A percentile compares a stretch with the other conserved stretches of the same genome.
These are phyloP conservation scores for Orthosia incerta DNA, from an alignment of 2,888 invertebrate genomes.

Conservation along the genomic window DNA sequence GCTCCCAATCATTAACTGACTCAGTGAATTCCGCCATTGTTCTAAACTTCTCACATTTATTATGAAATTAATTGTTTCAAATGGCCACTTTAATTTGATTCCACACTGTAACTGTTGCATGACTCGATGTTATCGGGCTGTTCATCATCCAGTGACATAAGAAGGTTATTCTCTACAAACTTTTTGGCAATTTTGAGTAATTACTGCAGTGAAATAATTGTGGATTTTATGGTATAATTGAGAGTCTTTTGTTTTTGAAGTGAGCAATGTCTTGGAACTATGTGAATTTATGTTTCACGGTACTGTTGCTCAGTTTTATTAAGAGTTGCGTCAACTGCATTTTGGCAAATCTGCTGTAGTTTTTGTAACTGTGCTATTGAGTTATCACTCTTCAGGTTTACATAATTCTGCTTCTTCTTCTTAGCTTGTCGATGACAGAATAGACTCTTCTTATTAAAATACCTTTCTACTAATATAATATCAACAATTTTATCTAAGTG, in stretches of 20 bases:
- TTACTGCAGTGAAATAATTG: constrained; percentile 54
- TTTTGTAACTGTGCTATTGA: constrained; percentile 1
- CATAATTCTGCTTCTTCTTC: too few species aligned
- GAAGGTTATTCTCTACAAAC: constrained; percentile 38
- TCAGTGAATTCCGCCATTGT: constrained; percentile 67
- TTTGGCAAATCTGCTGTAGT: constrained; percentile 2
- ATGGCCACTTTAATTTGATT: constrained; percentile 60
- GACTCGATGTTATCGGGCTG: constrained; percentile 54
- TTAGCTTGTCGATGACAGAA: too few species aligned
- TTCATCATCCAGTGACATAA: constrained; percentile 62
- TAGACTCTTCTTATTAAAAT: too few species aligned
- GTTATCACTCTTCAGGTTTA: neutral
- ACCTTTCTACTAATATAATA: neutral
- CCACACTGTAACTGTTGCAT: constrained; percentile 60
- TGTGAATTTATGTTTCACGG: constrained; percentile 32
- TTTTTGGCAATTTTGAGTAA: constrained; percentile 55
- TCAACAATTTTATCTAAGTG: neutral
- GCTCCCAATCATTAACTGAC: constrained; percentile 58
- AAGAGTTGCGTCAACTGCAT: constrained; percentile 15
- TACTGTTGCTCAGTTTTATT: constrained; percentile 14
- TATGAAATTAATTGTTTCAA: constrained; percentile 66
- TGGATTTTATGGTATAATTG: constrained; percentile 50
- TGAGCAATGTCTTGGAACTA: constrained; percentile 33
- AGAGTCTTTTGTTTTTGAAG: constrained; percentile 46
- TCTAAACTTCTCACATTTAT: constrained; percentile 65